phyloP scores from a whole-genome alignment of 2,888 invertebrate species.

The Brenthis ino region DNA sequence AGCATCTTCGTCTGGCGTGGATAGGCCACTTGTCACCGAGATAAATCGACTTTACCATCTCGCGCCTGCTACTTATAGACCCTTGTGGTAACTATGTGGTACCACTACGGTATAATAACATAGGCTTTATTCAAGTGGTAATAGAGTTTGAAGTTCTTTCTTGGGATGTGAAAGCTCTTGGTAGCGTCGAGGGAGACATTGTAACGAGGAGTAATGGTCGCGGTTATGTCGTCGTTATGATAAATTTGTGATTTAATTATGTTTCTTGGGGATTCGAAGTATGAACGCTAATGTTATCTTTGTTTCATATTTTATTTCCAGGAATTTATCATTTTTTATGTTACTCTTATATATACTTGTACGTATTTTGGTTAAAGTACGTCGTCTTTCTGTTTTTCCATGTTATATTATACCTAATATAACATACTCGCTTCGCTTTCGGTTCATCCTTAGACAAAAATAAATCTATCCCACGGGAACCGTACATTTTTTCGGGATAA shows the following conservation, averaged over 20 bases:
- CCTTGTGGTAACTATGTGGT: slow-evolving; percentile 57
- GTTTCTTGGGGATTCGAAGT: slow-evolving; percentile 46
- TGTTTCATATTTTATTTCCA: slow-evolving; percentile 2
- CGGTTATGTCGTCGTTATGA: slow-evolving; percentile 67
- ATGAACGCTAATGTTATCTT: slow-evolving; percentile 45
- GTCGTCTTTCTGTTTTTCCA: not conserved
- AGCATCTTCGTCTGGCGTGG: slow-evolving; percentile 69
- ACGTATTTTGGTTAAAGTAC: not conserved
- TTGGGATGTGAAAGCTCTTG: not conserved
- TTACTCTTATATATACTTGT: not conserved
- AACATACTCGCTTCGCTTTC: no score
- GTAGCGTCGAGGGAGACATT: slow-evolving; percentile 49
- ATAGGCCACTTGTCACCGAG: slow-evolving; percentile 80
- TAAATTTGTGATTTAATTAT: slow-evolving; percentile 71
- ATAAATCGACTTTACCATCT: slow-evolving; percentile 70
- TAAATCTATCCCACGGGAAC: no score
- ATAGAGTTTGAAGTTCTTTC: slow-evolving; percentile 32
- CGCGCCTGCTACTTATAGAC: slow-evolving; percentile 73
- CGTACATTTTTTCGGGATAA: no score
- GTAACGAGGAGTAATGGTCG: slow-evolving; percentile 59
- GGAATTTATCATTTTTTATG: slow-evolving; percentile 15
- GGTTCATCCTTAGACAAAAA: no score
- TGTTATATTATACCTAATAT: no score
- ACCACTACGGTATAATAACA: slow-evolving; percentile 21
- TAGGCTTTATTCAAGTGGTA: slow-evolving; percentile 2